A percentile compares a stretch with the other conserved stretches of the same genome.
Conservation (phyloP, 2,113 vertebrate genomes). For the Hystrix cristata region DNA sequence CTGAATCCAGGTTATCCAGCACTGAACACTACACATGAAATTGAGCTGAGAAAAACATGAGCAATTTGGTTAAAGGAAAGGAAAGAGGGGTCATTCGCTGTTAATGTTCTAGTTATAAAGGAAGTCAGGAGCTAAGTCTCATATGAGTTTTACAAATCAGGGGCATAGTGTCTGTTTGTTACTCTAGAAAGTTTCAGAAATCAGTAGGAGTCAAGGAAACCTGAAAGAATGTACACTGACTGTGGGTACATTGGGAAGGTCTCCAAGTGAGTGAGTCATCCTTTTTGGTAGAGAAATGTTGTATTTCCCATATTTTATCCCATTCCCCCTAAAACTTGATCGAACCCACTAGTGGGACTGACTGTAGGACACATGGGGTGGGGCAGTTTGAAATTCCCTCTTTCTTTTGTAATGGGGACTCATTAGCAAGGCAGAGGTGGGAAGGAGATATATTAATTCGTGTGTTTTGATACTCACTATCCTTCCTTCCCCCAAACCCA, state of each 20-base stretch:
- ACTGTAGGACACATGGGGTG: constrained; percentile 68
- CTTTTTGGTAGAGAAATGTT: neutral
- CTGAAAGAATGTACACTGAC: neutral
- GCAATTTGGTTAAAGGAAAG: neutral
- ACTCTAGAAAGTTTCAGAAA: constrained; percentile 5
- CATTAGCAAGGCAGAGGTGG: constrained; percentile 81
- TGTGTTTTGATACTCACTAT: constrained; percentile 89
- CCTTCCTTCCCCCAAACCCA: constrained; percentile 88
- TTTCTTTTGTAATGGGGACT: constrained; percentile 85
- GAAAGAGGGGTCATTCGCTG: neutral
- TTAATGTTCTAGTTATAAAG: neutral
- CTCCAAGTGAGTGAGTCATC: neutral
- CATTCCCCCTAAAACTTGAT: neutral
- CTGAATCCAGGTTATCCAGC: neutral
- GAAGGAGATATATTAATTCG: constrained; percentile 86
- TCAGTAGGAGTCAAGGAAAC: neutral
- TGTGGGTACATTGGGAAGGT: neutral
- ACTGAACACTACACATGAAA: neutral
- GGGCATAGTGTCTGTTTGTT: neutral
- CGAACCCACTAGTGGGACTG: neutral
- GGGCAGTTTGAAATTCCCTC: constrained; percentile 75
- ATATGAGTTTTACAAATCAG: neutral
- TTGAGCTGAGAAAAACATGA: neutral
- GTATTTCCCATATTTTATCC: neutral
- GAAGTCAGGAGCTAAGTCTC: neutral